Conservation (phyloP, 1,140 invertebrate genomes). For the Drosophila parabipectinata region DNA sequence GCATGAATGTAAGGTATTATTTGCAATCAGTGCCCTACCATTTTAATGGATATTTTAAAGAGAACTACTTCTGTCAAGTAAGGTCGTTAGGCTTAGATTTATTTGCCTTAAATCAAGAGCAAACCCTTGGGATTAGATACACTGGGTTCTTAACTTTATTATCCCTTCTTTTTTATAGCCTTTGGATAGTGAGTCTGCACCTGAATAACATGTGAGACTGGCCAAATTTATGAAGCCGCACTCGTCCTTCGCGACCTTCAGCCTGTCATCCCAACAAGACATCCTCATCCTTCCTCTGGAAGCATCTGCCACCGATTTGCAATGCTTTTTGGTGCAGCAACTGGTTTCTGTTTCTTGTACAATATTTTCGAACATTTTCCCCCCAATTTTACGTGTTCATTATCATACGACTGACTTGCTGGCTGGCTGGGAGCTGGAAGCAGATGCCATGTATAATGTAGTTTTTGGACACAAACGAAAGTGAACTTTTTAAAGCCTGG, state of each 20-base stretch:
- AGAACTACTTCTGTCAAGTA: not conserved
- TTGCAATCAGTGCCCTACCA: not conserved
- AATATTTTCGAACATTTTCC: conserved; percentile 52
- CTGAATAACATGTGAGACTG: not conserved
- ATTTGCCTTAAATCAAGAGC: not conserved
- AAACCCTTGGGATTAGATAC: not conserved
- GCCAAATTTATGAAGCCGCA: conserved; percentile 29
- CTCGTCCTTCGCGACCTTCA: conserved; percentile 54
- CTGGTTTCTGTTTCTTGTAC: conserved; percentile 58
- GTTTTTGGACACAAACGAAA: conserved; percentile 79
- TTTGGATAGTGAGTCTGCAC: not conserved
- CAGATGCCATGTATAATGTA: conserved; percentile 47
- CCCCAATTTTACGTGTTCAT: conserved; percentile 69
- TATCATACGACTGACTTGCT: conserved; percentile 53
- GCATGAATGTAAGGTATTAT: not conserved
- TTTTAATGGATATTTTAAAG: not conserved
- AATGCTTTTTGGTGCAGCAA: conserved; percentile 72
- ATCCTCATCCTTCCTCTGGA: conserved; percentile 37
- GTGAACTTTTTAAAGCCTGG: conserved; percentile 77
- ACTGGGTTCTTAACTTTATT: not conserved
- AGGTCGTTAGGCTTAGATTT: not conserved
- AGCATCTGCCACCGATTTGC: conserved; percentile 76
- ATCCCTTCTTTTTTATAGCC: not conserved
- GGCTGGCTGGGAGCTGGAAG: conserved; percentile 8
- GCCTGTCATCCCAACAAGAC: conserved; percentile 36